Percentiles rank a stretch among this genome's conserved stretches.
phyloP scores from a whole-genome alignment of 2,113 vertebrate species.

The Okapia johnstoni region DNA sequence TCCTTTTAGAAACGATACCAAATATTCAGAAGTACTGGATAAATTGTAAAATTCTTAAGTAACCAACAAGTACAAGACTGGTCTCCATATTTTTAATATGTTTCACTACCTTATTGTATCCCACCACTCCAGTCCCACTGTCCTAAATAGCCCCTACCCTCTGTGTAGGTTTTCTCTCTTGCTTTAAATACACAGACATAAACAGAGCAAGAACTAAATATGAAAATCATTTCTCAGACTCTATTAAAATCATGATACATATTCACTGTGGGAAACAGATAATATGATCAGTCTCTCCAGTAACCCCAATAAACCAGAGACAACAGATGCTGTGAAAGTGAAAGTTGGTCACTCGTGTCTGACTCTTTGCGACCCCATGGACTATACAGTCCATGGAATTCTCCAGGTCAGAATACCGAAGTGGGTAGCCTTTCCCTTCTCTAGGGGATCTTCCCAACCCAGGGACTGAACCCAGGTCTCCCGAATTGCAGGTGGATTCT shows the following conservation, averaged over 20 bases:
- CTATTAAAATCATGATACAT: not conserved
- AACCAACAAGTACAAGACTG: not conserved
- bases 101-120: not conserved
- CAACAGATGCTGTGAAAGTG: not conserved
- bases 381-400: not conserved
- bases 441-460: not conserved
- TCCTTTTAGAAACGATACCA: slow-evolving; percentile 14
- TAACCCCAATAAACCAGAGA: not conserved
- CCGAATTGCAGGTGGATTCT: not conserved
- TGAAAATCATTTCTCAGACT: not conserved
- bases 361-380: not conserved
- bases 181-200: not conserved
- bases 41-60: slow-evolving; percentile 10
- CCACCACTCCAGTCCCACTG: not conserved
- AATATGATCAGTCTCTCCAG: not conserved
- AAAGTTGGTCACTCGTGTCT: not conserved
- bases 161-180: not conserved
- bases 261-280: not conserved
- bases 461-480: not conserved
- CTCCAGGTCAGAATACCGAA: not conserved
- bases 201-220: not conserved
- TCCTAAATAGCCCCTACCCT: not conserved
- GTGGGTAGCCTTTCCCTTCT: not conserved
- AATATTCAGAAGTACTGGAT: not conserved
- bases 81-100: not conserved